These are phyloP conservation scores for Drosophila mimetica DNA, from an alignment of 2,888 invertebrate species.

Conservation along the genomic window DNA sequence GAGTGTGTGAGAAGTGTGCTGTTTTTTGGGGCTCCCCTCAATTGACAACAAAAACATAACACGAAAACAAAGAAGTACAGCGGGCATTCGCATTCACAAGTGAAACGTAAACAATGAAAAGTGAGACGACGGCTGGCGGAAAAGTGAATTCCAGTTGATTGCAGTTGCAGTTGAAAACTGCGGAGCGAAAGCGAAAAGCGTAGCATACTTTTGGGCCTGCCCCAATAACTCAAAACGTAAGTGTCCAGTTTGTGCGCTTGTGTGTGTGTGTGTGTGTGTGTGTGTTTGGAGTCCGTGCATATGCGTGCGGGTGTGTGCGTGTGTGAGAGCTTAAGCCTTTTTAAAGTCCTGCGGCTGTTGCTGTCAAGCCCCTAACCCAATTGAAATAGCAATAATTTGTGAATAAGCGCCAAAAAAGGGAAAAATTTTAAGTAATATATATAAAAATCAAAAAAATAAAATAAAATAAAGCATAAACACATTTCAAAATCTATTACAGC, in stretches of 20 bases:
- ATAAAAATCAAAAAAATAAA: too few relatives aligned
- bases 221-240: conserved; percentile 32
- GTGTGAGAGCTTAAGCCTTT: not conserved
- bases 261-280: not conserved
- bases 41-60: conserved; percentile 20
- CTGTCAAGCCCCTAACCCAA: conserved; percentile 1
- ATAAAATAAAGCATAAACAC: too few relatives aligned
- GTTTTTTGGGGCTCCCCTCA: conserved; percentile 27
- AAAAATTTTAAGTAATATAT: too few relatives aligned
- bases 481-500: too few relatives aligned
- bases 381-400: not conserved
- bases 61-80: conserved; percentile 1
- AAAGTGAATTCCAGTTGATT: conserved; percentile 44
- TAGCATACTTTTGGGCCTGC: conserved; percentile 30
- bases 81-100: conserved; percentile 24
- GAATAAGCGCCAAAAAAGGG: not conserved
- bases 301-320: not conserved
- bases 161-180: conserved; percentile 10
- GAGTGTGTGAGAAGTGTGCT: conserved; percentile 18
- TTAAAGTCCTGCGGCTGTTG: conserved; percentile 4
- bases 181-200: conserved; percentile 5
- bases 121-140: conserved; percentile 38
- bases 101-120: conserved; percentile 58
- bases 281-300: too few relatives aligned
- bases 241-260: conserved; percentile 3